Evolutionary conservation across 2,113 vertebrate species (phyloP).

Genomic region (Clupea harengus): DNA sequence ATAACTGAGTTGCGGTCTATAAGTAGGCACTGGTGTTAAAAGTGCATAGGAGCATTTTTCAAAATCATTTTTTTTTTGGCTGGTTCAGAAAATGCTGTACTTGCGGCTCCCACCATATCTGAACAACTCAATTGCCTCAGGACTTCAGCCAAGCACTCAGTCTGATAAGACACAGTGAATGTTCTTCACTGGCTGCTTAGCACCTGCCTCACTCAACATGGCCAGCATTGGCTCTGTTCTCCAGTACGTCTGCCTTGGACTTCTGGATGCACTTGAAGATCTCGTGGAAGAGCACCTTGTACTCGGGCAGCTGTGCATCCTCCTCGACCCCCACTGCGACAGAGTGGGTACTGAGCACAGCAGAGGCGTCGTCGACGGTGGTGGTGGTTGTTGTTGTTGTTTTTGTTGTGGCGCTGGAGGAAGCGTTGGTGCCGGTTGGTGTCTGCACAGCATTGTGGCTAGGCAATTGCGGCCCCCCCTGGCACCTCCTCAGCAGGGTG

Average conservation of each 20-base stretch:
- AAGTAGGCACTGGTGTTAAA: conserved; percentile 59
- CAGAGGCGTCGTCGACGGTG: not conserved
- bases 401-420: conserved; percentile 40
- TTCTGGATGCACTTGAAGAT: conserved; percentile 92
- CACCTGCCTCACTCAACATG: conserved; percentile 20
- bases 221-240: conserved; percentile 66
- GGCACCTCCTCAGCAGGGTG: conserved; percentile 79
- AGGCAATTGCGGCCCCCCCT: conserved; percentile 61
- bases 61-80: conserved; percentile 21
- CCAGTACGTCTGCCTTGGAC: conserved; percentile 87
- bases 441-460: conserved; percentile 81
- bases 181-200: not conserved
- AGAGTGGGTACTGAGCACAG: not conserved
- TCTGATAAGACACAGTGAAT: not conserved
- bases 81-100: not conserved
- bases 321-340: conserved; percentile 30
- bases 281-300: conserved; percentile 89
- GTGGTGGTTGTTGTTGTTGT: conserved; percentile 27
- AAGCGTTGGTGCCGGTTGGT: not conserved
- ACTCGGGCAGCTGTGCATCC: conserved; percentile 75
- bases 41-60: conserved; percentile 47
- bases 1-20: not conserved
- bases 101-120: not conserved
- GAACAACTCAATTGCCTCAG: conserved; percentile 32
- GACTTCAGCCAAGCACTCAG: not conserved